Evolutionary conservation across 2,888 invertebrate genomes (phyloP), one percentile per base, ranked within the genome.

Genomic region (Polia nebulosa): DNA sequence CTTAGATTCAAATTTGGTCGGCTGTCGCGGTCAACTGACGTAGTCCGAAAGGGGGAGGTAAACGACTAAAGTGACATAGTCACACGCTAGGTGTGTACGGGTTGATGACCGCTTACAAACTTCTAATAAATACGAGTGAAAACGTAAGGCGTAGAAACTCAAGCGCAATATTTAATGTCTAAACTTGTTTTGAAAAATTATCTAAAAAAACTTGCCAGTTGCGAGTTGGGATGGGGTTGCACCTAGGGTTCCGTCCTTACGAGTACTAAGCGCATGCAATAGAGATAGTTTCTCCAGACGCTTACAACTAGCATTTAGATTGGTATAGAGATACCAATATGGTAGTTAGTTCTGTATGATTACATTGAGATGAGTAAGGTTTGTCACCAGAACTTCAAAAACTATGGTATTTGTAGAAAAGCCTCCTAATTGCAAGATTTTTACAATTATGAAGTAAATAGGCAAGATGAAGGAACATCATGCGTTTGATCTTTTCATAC

Each of bases 101-200:
- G 61, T 73, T 74, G 58, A 47, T 73, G 74, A 78, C 79, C 66
- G 60, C 78, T 53, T 25, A 34, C 20, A 78, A 34, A 55, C 53
- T 45, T 72, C 29, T 63, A 72, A 60, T 71, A 39, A 51, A 55
- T 20, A 45, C 44, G 44, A 58, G 78, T 63, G 64, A 78, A 74
- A 78, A 72, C 78, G 36, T 34, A 51, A 45, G 34, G 49, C 45
- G 59, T 73, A 78, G 66, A 75, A 75, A 73, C 53, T 34, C 32
- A 51, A 72, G 65, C 32, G 49, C 73, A 55, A 64, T 59, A 56
- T 73, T 58, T 51, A 45, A 78, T 78, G 53, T 45, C 11, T n/a
- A 78, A 75, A 78, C 59, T 56, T 64, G 78, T 73, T 78, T 60
- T n/a, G 25, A 71, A 62, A 55, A 55, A 58, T 17, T 34, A 39